These are phyloP conservation scores for Ichneumoninae sp. DNA, from an alignment of 2,888 invertebrate species.

Conservation along the genomic window DNA sequence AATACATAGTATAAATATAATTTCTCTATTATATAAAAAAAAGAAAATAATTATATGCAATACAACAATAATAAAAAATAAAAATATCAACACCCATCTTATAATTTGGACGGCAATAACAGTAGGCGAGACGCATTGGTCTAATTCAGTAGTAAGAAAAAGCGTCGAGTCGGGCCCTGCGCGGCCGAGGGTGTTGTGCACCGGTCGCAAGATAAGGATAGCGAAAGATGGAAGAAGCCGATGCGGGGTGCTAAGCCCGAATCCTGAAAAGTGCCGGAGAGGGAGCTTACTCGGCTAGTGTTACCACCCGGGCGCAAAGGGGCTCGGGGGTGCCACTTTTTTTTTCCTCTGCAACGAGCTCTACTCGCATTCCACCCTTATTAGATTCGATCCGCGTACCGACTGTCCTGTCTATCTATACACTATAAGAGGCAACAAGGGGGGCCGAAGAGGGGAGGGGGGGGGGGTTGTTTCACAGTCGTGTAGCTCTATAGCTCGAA, in stretches of 20 bases:
- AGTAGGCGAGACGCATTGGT: constrained; percentile 37
- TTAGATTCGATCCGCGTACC: constrained; percentile 75
- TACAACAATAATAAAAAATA: not conserved
- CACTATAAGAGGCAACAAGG: not conserved
- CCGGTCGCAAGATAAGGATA: constrained; percentile 64
- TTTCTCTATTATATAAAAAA: not conserved
- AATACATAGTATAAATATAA: not conserved
- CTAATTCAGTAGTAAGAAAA: constrained; percentile 70
- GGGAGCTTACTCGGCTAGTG: constrained; percentile 83
- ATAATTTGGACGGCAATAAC: constrained; percentile 17
- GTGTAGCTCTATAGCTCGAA: not conserved
- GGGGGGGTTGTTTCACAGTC: not conserved
- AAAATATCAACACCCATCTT: not conserved
- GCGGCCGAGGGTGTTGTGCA: constrained; percentile 48
- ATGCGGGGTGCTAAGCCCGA: constrained; percentile 82
- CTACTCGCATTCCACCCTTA: constrained; percentile 80
- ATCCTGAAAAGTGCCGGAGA: constrained; percentile 81
- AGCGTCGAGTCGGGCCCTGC: constrained; percentile 72
- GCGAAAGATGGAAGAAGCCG: constrained; percentile 75
- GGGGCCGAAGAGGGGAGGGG: not conserved
- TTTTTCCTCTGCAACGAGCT: constrained; percentile 45
- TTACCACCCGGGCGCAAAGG: constrained; percentile 75
- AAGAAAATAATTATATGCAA: not conserved
- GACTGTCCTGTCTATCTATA: constrained; percentile 40
- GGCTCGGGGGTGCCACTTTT: constrained; percentile 67